These are phyloP conservation scores for Drosophila hamatofila DNA, from an alignment of 2,888 invertebrate genomes.

Conservation along the genomic window DNA sequence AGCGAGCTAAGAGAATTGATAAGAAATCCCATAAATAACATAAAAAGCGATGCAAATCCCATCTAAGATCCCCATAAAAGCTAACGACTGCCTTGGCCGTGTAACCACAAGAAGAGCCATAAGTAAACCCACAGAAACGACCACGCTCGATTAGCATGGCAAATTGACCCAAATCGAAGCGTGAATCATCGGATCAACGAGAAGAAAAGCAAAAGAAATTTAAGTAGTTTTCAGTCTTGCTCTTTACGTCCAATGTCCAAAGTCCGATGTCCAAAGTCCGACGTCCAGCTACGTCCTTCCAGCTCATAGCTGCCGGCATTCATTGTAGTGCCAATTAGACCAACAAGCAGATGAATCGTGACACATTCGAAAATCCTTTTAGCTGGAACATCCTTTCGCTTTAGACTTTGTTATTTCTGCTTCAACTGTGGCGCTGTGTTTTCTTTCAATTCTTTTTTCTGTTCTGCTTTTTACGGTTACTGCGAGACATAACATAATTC, in stretches of 20 bases:
- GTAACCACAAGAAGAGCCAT: background rate
- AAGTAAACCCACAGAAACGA: background rate
- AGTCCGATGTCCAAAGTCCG: background rate
- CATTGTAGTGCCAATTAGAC: conserved; percentile 61
- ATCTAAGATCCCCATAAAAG: background rate
- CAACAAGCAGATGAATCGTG: conserved; percentile 50
- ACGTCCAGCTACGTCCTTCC: background rate
- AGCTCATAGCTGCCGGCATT: conserved; percentile 3
- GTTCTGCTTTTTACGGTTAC: conserved; percentile 5
- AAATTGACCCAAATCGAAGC: conserved; percentile 49
- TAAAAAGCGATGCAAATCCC: background rate
- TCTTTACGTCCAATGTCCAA: background rate
- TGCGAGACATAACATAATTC: conserved; percentile 52
- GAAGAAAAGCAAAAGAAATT: background rate
- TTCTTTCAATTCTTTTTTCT: background rate
- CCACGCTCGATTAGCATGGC: conserved; percentile 29
- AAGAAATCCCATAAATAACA: background rate
- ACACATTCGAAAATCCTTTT: conserved; percentile 51
- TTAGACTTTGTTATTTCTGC: conserved; percentile 48
- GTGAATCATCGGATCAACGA: conserved; percentile 30
- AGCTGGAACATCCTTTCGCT: conserved; percentile 35
- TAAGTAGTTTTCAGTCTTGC: conserved; percentile 20
- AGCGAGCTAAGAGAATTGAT: background rate
- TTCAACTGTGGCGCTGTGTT: conserved; percentile 22
- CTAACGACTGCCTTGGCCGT: background rate